A percentile compares a stretch with the other conserved stretches of the same genome.
phyloP scores from a whole-genome alignment of 2,113 vertebrate species.

The Centropristis striata region DNA sequence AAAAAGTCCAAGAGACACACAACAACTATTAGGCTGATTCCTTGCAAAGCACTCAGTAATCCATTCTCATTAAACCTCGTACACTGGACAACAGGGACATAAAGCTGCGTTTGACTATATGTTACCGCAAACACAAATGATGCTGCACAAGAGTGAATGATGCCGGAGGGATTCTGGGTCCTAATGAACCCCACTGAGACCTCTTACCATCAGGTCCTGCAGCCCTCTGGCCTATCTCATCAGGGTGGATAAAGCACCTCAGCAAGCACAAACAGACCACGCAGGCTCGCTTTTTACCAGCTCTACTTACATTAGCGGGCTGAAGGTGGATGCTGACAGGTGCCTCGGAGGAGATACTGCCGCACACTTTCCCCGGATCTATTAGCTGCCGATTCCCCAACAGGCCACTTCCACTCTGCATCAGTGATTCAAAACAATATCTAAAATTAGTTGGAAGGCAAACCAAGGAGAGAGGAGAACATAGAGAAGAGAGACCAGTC shows the following conservation, averaged over 20 bases:
- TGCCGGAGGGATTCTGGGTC: conserved; percentile 37
- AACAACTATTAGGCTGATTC: conserved; percentile 20
- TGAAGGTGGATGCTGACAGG: conserved; percentile 51
- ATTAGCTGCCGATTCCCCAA: conserved; percentile 54
- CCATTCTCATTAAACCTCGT: conserved; percentile 71
- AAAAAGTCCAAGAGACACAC: conserved; percentile 20
- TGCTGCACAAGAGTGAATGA: conserved; percentile 37
- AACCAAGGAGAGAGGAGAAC: conserved; percentile 12
- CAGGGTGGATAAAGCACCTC: conserved; percentile 55
- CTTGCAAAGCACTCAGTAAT: conserved; percentile 42
- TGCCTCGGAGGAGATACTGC: conserved; percentile 47
- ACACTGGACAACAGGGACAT: conserved; percentile 32
- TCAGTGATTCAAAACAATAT: conserved; percentile 43
- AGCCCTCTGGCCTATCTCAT: conserved; percentile 42
- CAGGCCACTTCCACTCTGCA: conserved; percentile 33
- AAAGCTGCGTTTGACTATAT: conserved; percentile 26
- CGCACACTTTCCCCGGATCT: conserved; percentile 44
- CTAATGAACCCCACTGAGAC: conserved; percentile 79
- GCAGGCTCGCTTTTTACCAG: background rate
- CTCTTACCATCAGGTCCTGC: conserved; percentile 21
- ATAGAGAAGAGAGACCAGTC: background rate
- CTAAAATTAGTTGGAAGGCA: conserved; percentile 23
- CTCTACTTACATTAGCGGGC: conserved; percentile 20
- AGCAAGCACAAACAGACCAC: conserved; percentile 23
- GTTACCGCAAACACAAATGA: conserved; percentile 59